Base-by-base conservation (phyloP, 2,113 vertebrate genomes). In the Ceyx melanurus region DNA sequence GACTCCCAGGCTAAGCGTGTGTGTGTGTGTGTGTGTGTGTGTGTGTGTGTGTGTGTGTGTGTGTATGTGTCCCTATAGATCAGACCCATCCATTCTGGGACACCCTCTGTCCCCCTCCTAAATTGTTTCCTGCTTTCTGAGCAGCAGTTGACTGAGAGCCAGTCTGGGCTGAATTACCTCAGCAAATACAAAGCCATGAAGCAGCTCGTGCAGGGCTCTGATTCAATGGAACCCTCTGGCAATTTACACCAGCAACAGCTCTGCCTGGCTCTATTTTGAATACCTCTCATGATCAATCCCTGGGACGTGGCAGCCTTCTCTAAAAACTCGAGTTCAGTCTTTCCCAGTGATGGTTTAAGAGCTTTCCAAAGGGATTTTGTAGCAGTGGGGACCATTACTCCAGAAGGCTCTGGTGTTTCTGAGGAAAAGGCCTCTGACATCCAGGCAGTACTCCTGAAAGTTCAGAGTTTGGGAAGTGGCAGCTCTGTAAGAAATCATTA, bases 281-380 rank as follows among this genome's bases (percentile, higher is more conserved):
- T 57, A 60, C 56, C 31, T 77, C 51, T 79, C 51, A 53, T 67
- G 74, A 51, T 53, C 61, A 66, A 67, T 67, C 74, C 84, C 61
- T 35, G 72, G 54, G 67, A 78, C 65, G 61, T 50, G 61, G 60
- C 50, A 89, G 60, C 37, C 54, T 76, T 43, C 51, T 66, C 64
- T 46, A n/a, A 82, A 87, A 90, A 29, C 45, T 54, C 21, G 40
- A 67, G 51, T 67, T 94, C 89, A 75, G 46, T 75, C 68, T 74
- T 94, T 74, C 53, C 68, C 79, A 71, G 60, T 16, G 82, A 86
- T 67, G 75, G 71, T 68, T 89, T 72, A 82, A 94, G 82, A 70
- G 75, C 84, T 96, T 91, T 95, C 87, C 91, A 95, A 95, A 94
- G 65, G 80, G 91, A 75, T 89, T 93, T 48, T 88, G 48, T 67